Conservation (phyloP, 2,113 vertebrate genomes). For the Saccopteryx leptura region DNA sequence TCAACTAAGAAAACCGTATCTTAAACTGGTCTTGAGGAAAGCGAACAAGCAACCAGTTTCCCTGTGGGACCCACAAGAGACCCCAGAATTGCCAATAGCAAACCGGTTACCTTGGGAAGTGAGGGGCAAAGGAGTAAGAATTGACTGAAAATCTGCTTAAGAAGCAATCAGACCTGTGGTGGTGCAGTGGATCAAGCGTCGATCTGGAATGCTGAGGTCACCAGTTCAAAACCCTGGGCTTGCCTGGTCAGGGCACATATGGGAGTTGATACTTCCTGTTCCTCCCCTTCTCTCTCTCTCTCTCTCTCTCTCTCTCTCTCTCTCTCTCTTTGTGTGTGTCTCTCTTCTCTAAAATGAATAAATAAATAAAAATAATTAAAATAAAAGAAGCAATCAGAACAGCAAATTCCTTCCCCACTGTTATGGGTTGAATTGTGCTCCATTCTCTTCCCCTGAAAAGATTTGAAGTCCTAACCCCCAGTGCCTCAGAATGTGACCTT, state of each 20-base stretch:
- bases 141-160: constrained; percentile 58
- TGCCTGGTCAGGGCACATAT: too few species aligned
- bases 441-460: neutral
- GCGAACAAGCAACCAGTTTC: constrained; percentile 37
- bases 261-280: too few species aligned
- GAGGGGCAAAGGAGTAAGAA: constrained; percentile 3
- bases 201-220: too few species aligned
- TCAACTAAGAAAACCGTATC: constrained; percentile 19
- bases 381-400: constrained; percentile 20
- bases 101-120: constrained; percentile 18
- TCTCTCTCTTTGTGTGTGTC: too few species aligned
- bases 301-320: too few species aligned
- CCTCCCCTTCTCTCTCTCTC: too few species aligned
- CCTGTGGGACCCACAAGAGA: neutral
- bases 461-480: constrained; percentile 8
- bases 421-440: neutral
- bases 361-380: too few species aligned
- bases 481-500: constrained; percentile 26
- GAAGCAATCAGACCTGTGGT: neutral
- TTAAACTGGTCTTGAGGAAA: constrained; percentile 27
- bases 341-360: too few species aligned
- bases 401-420: neutral
- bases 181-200: too few species aligned
- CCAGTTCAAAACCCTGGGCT: too few species aligned
- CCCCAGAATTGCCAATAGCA: neutral